Base-by-base conservation (phyloP, 2,113 vertebrate genomes). In the Motacilla tschutschensis region DNA sequence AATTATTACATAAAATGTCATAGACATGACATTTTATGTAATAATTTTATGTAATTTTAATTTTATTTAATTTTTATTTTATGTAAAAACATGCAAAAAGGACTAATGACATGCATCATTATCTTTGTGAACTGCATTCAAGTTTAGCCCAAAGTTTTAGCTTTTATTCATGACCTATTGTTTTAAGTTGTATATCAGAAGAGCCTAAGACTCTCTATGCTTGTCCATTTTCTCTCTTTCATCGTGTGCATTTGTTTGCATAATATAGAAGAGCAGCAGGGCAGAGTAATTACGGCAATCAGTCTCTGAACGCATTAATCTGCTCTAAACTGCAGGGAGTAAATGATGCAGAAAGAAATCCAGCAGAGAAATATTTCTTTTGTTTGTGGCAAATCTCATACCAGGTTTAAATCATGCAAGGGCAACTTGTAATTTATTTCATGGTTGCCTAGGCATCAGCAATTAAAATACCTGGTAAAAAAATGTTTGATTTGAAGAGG, bases 251-350 rank as follows among this genome's bases (percentile, higher is more conserved):
- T 97, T 95, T 96, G 96, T 97, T 96, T 97, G 96, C 95, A 93
- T 97, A 97, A 97, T 97, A 93, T 69, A 95, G 94, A 76, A 86
- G 87, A 97, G 96, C 97, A 96, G 95, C 95, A 97, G 95, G 96
- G 95, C 94, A 93, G 82, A 94, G 92, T 97, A 97, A 98, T 98
- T 98, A 98, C 66, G 59, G 84, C 96, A 97, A 97, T 98, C 97
- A 97, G 95, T 97, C 95, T 95, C 95, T 89, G 92, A 96, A 89
- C 92, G 88, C 96, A 97, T 98, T 97, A 96, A 97, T 98, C 97
- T 97, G 96, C 96, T 93, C 96, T 97, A 96, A 98, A 96, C 97
- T 93, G 81, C 79, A 33, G 96, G 96, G 95, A 97, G 97, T 95
- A 96, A 97, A 97, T 96, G 97, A 97, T 95, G 95, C 97, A 95